These are phyloP conservation scores for Cyphomyrmex costatus DNA, from an alignment of 1,140 invertebrate genomes.

Conservation along the genomic window DNA sequence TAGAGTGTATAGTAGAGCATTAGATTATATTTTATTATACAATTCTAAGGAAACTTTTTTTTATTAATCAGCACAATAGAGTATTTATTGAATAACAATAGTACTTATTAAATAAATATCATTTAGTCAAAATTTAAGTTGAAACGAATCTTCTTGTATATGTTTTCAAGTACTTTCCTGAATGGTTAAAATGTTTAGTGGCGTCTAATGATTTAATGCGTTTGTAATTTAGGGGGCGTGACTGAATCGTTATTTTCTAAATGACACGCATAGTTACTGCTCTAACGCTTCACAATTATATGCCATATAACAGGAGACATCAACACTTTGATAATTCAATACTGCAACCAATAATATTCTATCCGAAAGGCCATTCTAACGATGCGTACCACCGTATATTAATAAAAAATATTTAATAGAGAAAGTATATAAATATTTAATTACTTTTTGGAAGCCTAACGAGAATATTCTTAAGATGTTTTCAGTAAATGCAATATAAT, in stretches of 20 bases:
- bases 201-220: not conserved
- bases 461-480: conserved; percentile 27
- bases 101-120: not conserved
- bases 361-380: not conserved
- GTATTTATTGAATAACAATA: not conserved
- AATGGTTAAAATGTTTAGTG: not conserved
- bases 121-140: not conserved
- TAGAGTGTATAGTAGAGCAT: not conserved
- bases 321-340: conserved; percentile 41
- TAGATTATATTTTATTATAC: not conserved
- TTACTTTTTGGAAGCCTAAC: not conserved
- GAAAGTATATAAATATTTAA: not conserved
- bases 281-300: conserved; percentile 26
- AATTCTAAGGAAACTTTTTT: not conserved
- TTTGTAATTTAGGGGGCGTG: conserved; percentile 14
- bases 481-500: not conserved
- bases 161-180: no score
- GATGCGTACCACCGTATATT: not conserved
- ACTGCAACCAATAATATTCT: not conserved
- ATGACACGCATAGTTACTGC: not conserved
- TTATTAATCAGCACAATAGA: not conserved
- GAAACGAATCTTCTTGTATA: not conserved
- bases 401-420: not conserved
- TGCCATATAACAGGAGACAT: conserved; percentile 23
- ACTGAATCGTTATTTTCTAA: conserved; percentile 13